phyloP scores from a whole-genome alignment of 2,888 invertebrate species.

The Limenitis camilla region DNA sequence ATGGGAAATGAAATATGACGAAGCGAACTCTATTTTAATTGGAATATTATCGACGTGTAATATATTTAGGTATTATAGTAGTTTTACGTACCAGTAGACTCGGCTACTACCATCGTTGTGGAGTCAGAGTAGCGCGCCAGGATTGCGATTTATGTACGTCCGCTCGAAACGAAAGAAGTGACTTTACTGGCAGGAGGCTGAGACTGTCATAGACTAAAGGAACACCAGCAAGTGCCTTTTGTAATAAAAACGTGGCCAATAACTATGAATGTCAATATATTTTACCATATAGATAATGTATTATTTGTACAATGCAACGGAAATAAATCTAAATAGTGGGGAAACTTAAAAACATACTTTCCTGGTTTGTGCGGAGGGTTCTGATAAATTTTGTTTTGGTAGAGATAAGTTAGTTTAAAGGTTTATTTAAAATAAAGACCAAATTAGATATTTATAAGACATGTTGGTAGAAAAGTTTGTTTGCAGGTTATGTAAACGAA shows the following conservation, averaged over 20 bases:
- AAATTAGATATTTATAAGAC: too few species aligned
- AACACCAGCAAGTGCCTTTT: conserved; percentile 14
- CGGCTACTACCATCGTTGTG: conserved; percentile 43
- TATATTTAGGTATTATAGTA: neutral
- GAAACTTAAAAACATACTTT: too few species aligned
- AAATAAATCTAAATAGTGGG: too few species aligned
- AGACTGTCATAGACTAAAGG: conserved; percentile 24
- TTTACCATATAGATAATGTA: too few species aligned
- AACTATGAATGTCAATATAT: neutral
- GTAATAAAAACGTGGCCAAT: conserved; percentile 1
- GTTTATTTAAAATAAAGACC: too few species aligned
- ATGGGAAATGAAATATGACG: conserved; percentile 41
- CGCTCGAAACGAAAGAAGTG: conserved; percentile 23
- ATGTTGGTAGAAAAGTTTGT: too few species aligned
- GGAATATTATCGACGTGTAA: too few species aligned
- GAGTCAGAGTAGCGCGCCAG: conserved; percentile 46
- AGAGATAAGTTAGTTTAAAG: too few species aligned
- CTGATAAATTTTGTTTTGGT: too few species aligned
- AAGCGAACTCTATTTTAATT: conserved; percentile 11
- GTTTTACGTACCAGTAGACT: conserved; percentile 34
- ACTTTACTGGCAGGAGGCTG: conserved; percentile 31
- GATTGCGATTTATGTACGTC: conserved; percentile 30
- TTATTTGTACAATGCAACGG: too few species aligned
- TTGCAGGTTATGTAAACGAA: too few species aligned
- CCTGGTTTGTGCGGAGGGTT: too few species aligned